Conservation (phyloP, 2,113 vertebrate genomes). For the Puma concolor region DNA sequence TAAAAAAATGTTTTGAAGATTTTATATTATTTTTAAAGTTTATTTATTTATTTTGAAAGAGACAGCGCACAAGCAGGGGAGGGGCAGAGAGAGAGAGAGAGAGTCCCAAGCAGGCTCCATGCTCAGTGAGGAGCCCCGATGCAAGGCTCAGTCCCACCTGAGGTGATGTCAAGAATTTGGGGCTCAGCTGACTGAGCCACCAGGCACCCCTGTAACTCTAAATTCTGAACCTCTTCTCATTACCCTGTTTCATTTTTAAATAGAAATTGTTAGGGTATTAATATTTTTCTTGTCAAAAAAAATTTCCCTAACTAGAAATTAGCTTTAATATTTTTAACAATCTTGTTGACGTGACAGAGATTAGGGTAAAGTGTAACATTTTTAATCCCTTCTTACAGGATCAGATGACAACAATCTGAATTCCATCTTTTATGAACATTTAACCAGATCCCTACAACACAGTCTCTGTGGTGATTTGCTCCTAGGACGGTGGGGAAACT, state of each 20-base stretch:
- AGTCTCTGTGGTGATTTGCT: constrained; percentile 93
- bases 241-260: constrained; percentile 1
- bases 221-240: background rate
- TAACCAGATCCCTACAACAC: constrained; percentile 94
- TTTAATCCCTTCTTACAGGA: constrained; percentile 81
- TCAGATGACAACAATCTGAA: constrained; percentile 96
- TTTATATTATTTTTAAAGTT: too few relatives aligned
- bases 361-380: constrained; percentile 48
- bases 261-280: background rate
- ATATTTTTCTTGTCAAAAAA: background rate
- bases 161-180: too few relatives aligned
- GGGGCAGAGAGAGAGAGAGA: too few relatives aligned
- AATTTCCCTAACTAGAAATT: background rate
- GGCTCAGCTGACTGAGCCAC: too few relatives aligned
- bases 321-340: constrained; percentile 39
- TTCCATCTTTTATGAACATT: constrained; percentile 95
- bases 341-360: background rate
- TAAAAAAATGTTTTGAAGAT: too few relatives aligned
- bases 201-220: background rate
- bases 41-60: too few relatives aligned
- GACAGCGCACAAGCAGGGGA: too few relatives aligned
- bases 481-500: constrained; percentile 93
- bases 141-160: too few relatives aligned
- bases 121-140: too few relatives aligned
- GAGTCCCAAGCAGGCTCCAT: too few relatives aligned